These are phyloP conservation scores for Lasius platythorax DNA, from an alignment of 2,888 invertebrate genomes.

Conservation along the genomic window DNA sequence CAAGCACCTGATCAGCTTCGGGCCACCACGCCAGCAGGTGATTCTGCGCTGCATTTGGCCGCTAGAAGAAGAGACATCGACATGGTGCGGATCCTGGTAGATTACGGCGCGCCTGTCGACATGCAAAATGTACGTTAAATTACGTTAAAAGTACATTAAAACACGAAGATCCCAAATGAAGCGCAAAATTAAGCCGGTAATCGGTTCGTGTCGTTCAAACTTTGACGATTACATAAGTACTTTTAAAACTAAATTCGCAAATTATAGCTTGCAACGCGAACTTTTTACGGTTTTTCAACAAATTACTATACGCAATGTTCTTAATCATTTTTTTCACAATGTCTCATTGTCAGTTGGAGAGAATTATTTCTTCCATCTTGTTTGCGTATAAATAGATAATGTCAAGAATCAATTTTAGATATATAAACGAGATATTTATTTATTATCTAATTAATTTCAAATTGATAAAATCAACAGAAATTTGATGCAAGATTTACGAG, in stretches of 20 bases:
- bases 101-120: slow-evolving; percentile 97
- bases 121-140: slow-evolving; percentile 91
- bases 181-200: slow-evolving; percentile 14
- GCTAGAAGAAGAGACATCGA: slow-evolving; percentile 97
- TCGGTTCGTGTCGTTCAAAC: slow-evolving; percentile 4
- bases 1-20: slow-evolving; percentile 95
- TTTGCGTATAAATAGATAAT: neutral
- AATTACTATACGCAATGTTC: neutral
- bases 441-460: slow-evolving; percentile 24
- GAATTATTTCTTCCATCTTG: neutral
- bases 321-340: neutral
- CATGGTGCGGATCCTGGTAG: slow-evolving; percentile 96
- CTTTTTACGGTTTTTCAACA: neutral
- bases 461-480: neutral
- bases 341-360: neutral
- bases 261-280: neutral
- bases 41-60: slow-evolving; percentile 97
- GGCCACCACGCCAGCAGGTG: slow-evolving; percentile 94
- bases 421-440: neutral
- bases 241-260: slow-evolving; percentile 6
- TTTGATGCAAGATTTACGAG: neutral
- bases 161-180: neutral
- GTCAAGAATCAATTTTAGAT: neutral
- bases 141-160: neutral
- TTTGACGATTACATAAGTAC: slow-evolving; percentile 22